These are phyloP conservation scores for Poeciliopsis gracilis DNA, from an alignment of 2,797 vertebrate genomes.

Conservation along the genomic window DNA sequence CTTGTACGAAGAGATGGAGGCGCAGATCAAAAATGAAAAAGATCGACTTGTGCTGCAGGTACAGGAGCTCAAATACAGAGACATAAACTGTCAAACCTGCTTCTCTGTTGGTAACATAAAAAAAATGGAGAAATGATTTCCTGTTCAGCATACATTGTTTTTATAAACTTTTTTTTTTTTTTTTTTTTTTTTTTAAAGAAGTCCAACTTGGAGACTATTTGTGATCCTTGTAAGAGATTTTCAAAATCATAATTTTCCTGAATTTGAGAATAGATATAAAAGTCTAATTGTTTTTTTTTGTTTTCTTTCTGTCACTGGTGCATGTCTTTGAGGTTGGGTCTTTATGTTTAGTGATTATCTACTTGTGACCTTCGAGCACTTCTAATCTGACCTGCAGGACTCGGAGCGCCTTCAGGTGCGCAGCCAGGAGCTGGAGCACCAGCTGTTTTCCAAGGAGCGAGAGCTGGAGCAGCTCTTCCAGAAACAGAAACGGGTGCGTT, in stretches of 20 bases:
- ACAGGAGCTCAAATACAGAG: slow-evolving; percentile 8
- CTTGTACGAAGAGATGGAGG: slow-evolving; percentile 96
- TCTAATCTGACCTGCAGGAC: slow-evolving; percentile 76
- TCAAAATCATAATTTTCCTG: background rate
- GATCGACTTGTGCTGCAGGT: slow-evolving; percentile 87
- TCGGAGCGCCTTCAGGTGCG: slow-evolving; percentile 82
- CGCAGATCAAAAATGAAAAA: slow-evolving; percentile 91
- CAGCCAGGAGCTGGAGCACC: slow-evolving; percentile 86
- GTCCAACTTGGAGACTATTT: background rate
- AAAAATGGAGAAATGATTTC: background rate
- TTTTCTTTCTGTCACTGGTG: background rate
- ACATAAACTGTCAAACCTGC: background rate
- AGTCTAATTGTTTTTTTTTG: background rate
- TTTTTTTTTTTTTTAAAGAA: background rate
- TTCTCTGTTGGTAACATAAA: background rate
- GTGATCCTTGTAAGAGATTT: background rate
- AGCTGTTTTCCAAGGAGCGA: slow-evolving; percentile 86
- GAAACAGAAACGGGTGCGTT: slow-evolving; percentile 86
- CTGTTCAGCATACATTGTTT: background rate
- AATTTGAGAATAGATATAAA: background rate
- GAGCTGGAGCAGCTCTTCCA: slow-evolving; percentile 87
- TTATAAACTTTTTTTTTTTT: background rate
- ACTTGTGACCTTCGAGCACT: background rate
- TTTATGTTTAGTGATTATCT: background rate
- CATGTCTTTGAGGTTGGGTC: background rate